Base-by-base conservation (phyloP, 2,797 vertebrate species). In the Mionectes olivaceus region DNA sequence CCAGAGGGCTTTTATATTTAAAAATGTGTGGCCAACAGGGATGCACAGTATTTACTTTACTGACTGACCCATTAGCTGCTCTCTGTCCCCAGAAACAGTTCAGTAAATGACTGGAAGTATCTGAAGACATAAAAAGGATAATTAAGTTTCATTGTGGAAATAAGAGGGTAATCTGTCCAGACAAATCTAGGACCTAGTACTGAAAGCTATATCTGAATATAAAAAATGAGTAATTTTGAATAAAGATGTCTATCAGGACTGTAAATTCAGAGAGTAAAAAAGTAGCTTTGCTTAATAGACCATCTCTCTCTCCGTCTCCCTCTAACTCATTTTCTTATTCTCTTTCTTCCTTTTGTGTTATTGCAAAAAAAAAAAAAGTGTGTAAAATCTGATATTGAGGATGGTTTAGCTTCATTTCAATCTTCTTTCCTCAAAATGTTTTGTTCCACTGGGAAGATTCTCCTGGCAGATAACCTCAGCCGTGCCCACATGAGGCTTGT, bases 91-190 rank as follows among this genome's bases (percentile, higher is more conserved):
- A 84, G 83, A 90, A 95, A 73, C 47, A 70, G 85, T 82, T 90
- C 80, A 86, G 82, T 41, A 94, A 92, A 93, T 86, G 76, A 83
- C 88, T 93, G 69, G 37, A 93, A 89, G 60, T 77, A 79, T 92
- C 77, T 91, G 85, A 90, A 73, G 85, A 74, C 49, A 87, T 70
- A 86, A 91, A 95, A 96, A 82, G 85, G 91, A 83, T 95, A 96
- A 96, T 92, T 90, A 95, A 94, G 87, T 91, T 95, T 93, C 77
- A 91, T 70, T 92, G 94, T 94, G 73, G 75, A 86, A 85, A 86
- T 91, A 95, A 95, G 59, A 95, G 71, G 56, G 70, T 94, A 96
- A 96, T 97, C 89, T 94, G 93, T 88, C 80, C 87, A 93, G 92
- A 59, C 94, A 96, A 92, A 94, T 94, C 89, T 95, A 76, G 67